Evolutionary conservation across 35 echinoderm and acorn worm genomes (phyloP).

Genomic region (Ophioderma brevispina): DNA sequence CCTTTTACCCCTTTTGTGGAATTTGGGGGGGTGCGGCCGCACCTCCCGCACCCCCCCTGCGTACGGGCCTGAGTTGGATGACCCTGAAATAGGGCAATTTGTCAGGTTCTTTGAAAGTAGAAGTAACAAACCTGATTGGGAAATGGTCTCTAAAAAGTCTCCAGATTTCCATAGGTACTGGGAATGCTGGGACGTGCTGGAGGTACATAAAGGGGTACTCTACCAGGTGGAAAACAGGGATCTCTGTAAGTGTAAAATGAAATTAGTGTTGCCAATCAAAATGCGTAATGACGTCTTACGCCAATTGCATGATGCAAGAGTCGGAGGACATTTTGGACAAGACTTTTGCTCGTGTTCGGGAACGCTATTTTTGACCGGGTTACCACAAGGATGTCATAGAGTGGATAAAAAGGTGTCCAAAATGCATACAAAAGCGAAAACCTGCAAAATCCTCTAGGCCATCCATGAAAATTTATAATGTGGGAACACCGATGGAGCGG

Average conservation of each 20-base stretch:
- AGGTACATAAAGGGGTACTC: no score
- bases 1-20: no score
- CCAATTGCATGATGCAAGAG: not conserved
- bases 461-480: not conserved
- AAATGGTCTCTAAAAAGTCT: no score
- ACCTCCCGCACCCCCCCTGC: no score
- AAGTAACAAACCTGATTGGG: no score
- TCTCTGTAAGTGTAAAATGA: no score
- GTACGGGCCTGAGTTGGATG: no score
- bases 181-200: no score
- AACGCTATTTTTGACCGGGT: constrained; percentile 14
- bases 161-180: no score
- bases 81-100: not conserved
- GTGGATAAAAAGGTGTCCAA: not conserved
- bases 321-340: constrained; percentile 9
- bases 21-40: no score
- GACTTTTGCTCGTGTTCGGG: constrained; percentile 6
- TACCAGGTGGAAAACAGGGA: no score
- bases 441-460: not conserved
- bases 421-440: not conserved
- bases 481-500: constrained; percentile 28
- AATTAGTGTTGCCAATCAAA: constrained; percentile 28
- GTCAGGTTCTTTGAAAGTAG: not conserved
- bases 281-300: not conserved
- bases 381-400: constrained; percentile 6